Base-by-base conservation (phyloP, 2,888 invertebrate species). In the Stratiomys singularior region DNA sequence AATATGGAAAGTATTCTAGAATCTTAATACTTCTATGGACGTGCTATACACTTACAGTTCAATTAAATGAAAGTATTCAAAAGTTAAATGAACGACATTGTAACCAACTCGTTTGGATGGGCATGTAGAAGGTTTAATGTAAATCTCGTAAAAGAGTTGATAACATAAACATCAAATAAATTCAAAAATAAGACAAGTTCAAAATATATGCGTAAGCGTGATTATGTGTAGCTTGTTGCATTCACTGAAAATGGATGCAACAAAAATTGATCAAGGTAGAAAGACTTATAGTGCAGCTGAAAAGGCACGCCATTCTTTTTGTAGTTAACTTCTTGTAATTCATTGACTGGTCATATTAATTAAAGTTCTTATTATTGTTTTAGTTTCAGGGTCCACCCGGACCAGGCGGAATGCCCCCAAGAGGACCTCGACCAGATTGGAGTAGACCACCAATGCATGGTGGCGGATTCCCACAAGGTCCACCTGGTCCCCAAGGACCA, bases 361-460 rank as follows among this genome's bases (percentile, higher is more conserved):
- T 28, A 15, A 27, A 9, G 27, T 27, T 25, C 52, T 56, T 15
- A 23, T 67, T 67, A 1, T 47, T 25, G 1, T 25, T 76, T 44
- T 47, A 77, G 87, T 87, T 87, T 81, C 87, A 87, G 82, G 87
- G 87, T 76, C 86, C 87, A 18, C 81, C 83, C 76, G 81, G 81
- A 52, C 86, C 86, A 56, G 88, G 88, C 78, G 88, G 89, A 1
- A 89, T 89, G 89, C 88, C 87, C 69, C 88, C 87, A 25, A 84
- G 87, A 71, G 88, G 89, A 23, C 92, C 92, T 15, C 89, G 92
- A 37, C 92, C 92, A 0, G 93, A 93, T 83, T 94, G 93, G 93
- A 93, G 90, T 84, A 87, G 93, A 80, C 93, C 93, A 71, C 93
- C 93, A 79, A 92, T 92, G 91, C 91, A 91, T 86, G 91, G 91